phyloP scores from a whole-genome alignment of 2,113 vertebrate genomes.

The Isichthys henryi region DNA sequence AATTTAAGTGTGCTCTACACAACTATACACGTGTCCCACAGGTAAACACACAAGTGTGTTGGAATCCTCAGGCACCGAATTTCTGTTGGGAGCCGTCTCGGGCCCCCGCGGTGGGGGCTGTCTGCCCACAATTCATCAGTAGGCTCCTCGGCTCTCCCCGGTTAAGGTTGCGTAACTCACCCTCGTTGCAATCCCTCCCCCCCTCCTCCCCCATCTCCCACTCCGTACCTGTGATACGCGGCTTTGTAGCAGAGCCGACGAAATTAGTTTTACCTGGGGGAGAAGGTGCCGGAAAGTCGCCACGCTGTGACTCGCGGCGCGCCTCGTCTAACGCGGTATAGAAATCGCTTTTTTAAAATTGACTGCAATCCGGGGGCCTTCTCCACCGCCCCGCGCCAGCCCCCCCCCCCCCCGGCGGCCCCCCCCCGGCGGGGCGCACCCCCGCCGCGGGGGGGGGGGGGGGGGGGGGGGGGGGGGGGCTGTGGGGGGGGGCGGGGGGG shows the following conservation, averaged over 20 bases:
- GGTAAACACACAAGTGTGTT: background rate
- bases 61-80: slow-evolving; percentile 27
- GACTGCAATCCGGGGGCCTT: background rate
- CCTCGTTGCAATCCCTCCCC: background rate
- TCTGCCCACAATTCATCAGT: slow-evolving; percentile 31
- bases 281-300: background rate
- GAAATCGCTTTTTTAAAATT: slow-evolving; percentile 8
- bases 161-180: slow-evolving; percentile 15
- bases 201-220: background rate
- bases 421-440: no score
- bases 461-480: no score
- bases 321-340: background rate
- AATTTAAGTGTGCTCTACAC: background rate
- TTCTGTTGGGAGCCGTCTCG: slow-evolving; percentile 34
- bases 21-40: no score
- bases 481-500: no score
- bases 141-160: slow-evolving; percentile 24
- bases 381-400: background rate
- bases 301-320: background rate
- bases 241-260: background rate
- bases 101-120: slow-evolving; percentile 25
- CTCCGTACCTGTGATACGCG: background rate
- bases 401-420: background rate
- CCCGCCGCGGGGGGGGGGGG: no score
- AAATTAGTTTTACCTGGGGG: slow-evolving; percentile 19